Base-by-base conservation (phyloP, 2,113 vertebrate species). In the Gymnogyps californianus region DNA sequence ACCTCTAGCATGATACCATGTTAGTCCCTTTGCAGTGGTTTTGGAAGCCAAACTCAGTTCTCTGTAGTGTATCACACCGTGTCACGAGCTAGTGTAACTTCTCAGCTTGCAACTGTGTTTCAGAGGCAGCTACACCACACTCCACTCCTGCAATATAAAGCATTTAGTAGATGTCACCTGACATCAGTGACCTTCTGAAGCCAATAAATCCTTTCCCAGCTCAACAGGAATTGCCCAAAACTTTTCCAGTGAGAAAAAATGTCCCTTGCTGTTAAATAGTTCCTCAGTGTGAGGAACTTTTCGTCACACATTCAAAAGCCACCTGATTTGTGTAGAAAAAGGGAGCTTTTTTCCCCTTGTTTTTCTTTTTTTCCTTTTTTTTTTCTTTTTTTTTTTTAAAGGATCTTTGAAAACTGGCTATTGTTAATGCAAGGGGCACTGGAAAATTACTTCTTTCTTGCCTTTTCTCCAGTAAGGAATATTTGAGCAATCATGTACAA, bases 311-410 rank as follows among this genome's bases (percentile, higher is more conserved):
- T 34, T 78, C 16, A 65, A 89, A 79, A 64, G 14, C 7, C 19
- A 80, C 24, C 3, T 38, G 26, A 62, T 86, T 34, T 62, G 20
- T 57, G 28, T 21, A 18, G 24, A 31, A 72, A 81, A 76, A 15
- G 6, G 19, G 18, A 31, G 5, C 1, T 7, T 36, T 64, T 66
- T 42, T 4, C 6, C 2, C 9, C 10, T 14, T 49, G 1, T 10
- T 36, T 22, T 49, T 36, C 2, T 10, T 10, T 42, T 24, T n/a
- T 21, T 14, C 8, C 7, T 11, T 21, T 38, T 38, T 38, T 38
- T 38, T 10, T 11, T 49, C 10, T 22, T 16, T 5, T 36, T 62
- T 52, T 40, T 12, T 26, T 54, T 18, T 9, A 5, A 17, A 26
- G 3, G 3, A 13, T n/a, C 15, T 36, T 28, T 7, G 32, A 69